phyloP scores from a whole-genome alignment of 2,797 vertebrate species.

The Lophotriccus pileatus region DNA sequence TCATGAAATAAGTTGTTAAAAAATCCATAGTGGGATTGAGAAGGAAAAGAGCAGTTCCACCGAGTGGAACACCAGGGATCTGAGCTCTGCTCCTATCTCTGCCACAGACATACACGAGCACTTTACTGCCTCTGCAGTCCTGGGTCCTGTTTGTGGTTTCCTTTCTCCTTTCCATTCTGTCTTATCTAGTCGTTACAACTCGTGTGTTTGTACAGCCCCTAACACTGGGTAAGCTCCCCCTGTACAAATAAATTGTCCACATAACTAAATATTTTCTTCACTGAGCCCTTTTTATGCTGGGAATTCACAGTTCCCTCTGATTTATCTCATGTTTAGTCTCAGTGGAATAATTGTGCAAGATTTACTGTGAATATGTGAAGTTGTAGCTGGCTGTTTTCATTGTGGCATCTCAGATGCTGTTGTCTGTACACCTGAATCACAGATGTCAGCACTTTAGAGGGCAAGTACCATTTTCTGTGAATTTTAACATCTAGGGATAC shows the following conservation, averaged over 20 bases:
- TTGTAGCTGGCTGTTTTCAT: neutral
- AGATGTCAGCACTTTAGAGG: neutral
- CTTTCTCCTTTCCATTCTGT: neutral
- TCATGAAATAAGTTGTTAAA: neutral
- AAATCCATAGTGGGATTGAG: neutral
- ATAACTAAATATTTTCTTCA: neutral
- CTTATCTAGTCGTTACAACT: neutral
- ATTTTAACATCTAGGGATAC: neutral
- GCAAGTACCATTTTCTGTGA: neutral
- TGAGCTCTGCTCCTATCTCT: neutral
- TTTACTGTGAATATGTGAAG: neutral
- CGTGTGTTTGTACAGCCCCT: neutral
- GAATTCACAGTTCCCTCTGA: neutral
- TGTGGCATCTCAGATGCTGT: neutral
- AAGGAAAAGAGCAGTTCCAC: neutral
- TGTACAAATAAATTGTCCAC: neutral
- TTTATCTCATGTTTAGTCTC: neutral
- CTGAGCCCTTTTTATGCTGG: neutral
- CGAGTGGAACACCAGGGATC: neutral
- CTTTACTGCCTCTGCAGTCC: neutral
- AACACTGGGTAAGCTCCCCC: neutral
- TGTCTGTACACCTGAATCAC: neutral
- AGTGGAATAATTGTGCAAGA: neutral
- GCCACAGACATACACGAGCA: accelerated
- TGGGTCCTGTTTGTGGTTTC: neutral